Percentiles rank a stretch among this genome's conserved stretches.
Conservation (phyloP, 2,888 invertebrate genomes). For the Myopa tessellatipennis region DNA sequence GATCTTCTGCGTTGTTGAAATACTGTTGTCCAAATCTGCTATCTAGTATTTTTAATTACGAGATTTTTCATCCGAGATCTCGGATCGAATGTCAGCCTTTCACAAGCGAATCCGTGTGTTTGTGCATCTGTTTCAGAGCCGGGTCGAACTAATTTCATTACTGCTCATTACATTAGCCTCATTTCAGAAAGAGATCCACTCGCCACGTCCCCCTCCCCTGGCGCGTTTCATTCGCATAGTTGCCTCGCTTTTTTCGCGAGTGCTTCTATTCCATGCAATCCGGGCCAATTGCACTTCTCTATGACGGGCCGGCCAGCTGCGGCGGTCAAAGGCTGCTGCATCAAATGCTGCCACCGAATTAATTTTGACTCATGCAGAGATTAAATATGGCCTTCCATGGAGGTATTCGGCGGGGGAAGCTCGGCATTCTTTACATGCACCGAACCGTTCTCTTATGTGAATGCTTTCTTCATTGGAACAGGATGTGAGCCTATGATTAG, state of each 20-base stretch:
- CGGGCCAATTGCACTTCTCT: not conserved
- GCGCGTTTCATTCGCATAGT: not conserved
- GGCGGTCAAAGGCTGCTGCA: not conserved
- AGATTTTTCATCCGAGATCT: no score
- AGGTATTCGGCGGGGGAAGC: not conserved
- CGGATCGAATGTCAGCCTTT: no score
- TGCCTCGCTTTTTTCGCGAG: conserved; percentile 17
- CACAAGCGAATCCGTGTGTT: not conserved
- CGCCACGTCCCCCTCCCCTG: not conserved
- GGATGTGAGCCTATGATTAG: no score
- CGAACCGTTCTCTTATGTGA: no score
- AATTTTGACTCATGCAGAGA: not conserved
- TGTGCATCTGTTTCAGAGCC: not conserved
- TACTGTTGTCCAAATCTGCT: no score
- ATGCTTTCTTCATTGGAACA: no score
- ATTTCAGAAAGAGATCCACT: not conserved
- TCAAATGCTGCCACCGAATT: not conserved
- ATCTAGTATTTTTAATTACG: no score
- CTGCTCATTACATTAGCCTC: conserved; percentile 24
- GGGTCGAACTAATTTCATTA: conserved; percentile 4
- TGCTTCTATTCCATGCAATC: not conserved
- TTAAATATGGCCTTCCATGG: not conserved
- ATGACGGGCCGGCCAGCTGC: not conserved
- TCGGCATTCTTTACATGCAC: no score
- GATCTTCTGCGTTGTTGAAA: no score